A percentile compares a stretch with the other conserved stretches of the same genome.
These are phyloP conservation scores for Furcifer pardalis DNA, from an alignment of 2,797 vertebrate genomes.

Conservation along the genomic window DNA sequence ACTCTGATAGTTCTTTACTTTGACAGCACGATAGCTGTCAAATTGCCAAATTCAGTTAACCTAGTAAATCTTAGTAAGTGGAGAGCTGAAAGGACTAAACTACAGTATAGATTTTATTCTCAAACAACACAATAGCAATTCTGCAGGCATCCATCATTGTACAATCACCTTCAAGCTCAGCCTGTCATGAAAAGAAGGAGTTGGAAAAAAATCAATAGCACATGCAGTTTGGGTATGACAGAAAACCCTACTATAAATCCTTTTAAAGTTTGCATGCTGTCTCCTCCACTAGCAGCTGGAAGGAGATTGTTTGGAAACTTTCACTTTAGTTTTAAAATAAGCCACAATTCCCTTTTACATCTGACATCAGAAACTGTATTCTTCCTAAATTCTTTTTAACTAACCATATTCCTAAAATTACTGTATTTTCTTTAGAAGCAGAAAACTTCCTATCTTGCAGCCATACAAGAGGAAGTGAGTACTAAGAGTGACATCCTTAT, in stretches of 20 bases:
- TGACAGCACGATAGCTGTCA: neutral
- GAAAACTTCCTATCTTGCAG: neutral
- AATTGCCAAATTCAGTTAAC: neutral
- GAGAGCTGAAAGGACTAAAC: neutral
- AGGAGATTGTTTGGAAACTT: neutral
- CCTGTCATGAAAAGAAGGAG: too few relatives aligned
- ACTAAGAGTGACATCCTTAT: neutral
- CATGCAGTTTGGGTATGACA: neutral
- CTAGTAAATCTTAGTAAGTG: neutral
- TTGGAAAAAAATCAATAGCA: neutral
- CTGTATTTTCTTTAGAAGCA: neutral
- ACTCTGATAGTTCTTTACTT: neutral
- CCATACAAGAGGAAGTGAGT: neutral
- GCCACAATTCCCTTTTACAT: neutral
- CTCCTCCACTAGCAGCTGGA: neutral
- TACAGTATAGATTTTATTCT: neutral
- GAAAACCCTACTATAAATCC: neutral
- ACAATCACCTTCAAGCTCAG: neutral
- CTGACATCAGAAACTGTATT: neutral
- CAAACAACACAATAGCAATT: neutral
- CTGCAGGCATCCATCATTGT: too few relatives aligned
- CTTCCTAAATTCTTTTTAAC: neutral
- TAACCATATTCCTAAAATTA: neutral
- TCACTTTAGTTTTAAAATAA: neutral
- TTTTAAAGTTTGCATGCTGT: too few relatives aligned